Conservation (phyloP, 2,888 invertebrate species). For the Troides helena region DNA sequence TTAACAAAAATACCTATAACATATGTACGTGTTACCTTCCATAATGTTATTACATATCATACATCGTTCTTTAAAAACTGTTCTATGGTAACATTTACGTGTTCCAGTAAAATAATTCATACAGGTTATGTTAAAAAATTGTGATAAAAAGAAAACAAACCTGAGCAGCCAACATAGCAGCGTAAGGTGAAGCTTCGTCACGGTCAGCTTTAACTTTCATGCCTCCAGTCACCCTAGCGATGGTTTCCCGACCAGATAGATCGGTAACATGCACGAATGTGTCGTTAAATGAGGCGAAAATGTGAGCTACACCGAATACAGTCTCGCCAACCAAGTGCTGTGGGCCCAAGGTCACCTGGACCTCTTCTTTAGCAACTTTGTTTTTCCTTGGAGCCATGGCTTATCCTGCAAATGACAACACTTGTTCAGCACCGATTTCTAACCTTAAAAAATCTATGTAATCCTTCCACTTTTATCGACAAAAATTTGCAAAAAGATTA, state of each 20-base stretch:
- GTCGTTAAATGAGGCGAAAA: conserved; percentile 99
- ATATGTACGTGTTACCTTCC: too few species aligned
- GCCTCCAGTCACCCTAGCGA: conserved; percentile 96
- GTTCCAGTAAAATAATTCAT: background rate
- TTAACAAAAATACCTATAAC: too few species aligned
- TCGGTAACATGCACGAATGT: conserved; percentile 99
- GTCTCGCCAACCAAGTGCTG: conserved; percentile 98
- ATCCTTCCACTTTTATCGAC: conserved; percentile 49
- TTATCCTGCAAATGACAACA: conserved; percentile 75
- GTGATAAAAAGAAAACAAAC: conserved; percentile 61
- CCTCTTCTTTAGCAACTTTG: conserved; percentile 98
- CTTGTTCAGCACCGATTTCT: conserved; percentile 59
- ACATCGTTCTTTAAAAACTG: too few species aligned
- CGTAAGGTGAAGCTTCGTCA: conserved; percentile 99
- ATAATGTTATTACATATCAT: too few species aligned
- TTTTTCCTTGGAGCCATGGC: conserved; percentile 98
- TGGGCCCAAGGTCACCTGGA: conserved; percentile 96
- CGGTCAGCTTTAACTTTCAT: conserved; percentile 99
- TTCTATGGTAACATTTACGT: too few species aligned
- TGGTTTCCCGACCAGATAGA: conserved; percentile 97
- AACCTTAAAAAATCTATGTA: conserved; percentile 66
- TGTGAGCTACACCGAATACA: conserved; percentile 99
- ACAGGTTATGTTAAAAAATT: background rate
- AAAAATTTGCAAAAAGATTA: conserved; percentile 32
- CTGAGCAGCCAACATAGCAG: conserved; percentile 99